Base-by-base conservation (phyloP, 2,797 vertebrate genomes). In the Cossypha heuglini region DNA sequence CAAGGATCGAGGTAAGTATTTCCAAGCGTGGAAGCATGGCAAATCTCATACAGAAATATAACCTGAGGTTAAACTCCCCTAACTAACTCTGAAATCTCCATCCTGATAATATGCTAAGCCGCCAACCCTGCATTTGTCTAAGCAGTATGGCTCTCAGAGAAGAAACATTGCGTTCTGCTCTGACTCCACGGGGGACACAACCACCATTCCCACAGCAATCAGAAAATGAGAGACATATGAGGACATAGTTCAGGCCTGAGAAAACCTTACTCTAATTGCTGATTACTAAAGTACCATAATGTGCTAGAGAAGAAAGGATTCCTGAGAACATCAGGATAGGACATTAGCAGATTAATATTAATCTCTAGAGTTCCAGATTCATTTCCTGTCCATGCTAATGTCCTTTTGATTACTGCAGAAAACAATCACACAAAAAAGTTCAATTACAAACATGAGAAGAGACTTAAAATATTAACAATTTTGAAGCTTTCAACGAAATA, bases 261-360 rank as follows among this genome's bases (percentile, higher is more conserved):
- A 93, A 96, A 94, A 95, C 85, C 82, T 95, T 97, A 96, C 88
- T 88, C 96, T 92, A 97, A 97, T 90, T 97, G 90, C 94, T 95
- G 93, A 96, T 94, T 84, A 91, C 97, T 96, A 92, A 87, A 96
- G 90, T 91, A 95, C 92, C 91, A 96, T 96, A 97, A 97, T 93
- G 96, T 77, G 90, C 92, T 84, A 80, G 86, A 96, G 93, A 96
- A 97, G 96, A 97, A 97, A 95, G 90, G 90, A 96, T 97, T 96
- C 97, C 95, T 62, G 86, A 97, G 96, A 97, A 97, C 92, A 94
- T 94, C 80, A 97, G 97, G 94, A 97, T 92, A 97, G 96, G 97
- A 97, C 96, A 98, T 98, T 97, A 98, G 93, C 97, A 98, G 98
- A 98, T 98, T 98, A 97, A 96, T 96, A 97, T 97, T 98, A 98